Percentiles rank a stretch among this genome's conserved stretches.
Evolutionary conservation across 2,113 vertebrate genomes (phyloP).

Genomic region (Engraulis encrasicolus): DNA sequence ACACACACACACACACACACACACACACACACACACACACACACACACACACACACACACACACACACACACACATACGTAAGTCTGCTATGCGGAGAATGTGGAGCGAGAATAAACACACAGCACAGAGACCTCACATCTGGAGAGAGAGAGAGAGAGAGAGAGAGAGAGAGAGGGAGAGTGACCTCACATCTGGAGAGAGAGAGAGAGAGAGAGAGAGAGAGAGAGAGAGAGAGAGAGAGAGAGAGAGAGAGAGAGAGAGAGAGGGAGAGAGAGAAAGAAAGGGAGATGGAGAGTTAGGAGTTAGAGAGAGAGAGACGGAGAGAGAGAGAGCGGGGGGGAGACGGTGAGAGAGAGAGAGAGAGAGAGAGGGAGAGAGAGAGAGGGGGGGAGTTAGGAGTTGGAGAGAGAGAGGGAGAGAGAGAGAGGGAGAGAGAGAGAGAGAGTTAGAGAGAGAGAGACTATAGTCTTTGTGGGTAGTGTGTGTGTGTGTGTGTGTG

Average conservation of each 20-base stretch:
- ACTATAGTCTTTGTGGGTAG: too few species aligned
- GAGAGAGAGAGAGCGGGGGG: background rate
- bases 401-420: background rate
- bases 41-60: background rate
- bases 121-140: background rate
- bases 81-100: background rate
- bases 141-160: slow-evolving; percentile 5
- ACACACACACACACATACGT: background rate
- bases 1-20: background rate
- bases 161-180: background rate
- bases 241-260: background rate
- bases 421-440: background rate
- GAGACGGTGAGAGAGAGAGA: background rate
- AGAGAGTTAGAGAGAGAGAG: background rate
- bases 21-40: background rate
- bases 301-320: background rate
- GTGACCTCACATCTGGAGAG: background rate
- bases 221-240: background rate
- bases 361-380: background rate
- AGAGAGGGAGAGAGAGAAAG: background rate
- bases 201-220: background rate
- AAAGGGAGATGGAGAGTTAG: background rate
- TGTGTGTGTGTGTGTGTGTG: too few species aligned
- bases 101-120: background rate
- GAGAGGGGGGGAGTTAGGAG: too few species aligned